Base-by-base conservation (phyloP, 2,888 invertebrate species). In the Nematopogon swammerdamellus region DNA sequence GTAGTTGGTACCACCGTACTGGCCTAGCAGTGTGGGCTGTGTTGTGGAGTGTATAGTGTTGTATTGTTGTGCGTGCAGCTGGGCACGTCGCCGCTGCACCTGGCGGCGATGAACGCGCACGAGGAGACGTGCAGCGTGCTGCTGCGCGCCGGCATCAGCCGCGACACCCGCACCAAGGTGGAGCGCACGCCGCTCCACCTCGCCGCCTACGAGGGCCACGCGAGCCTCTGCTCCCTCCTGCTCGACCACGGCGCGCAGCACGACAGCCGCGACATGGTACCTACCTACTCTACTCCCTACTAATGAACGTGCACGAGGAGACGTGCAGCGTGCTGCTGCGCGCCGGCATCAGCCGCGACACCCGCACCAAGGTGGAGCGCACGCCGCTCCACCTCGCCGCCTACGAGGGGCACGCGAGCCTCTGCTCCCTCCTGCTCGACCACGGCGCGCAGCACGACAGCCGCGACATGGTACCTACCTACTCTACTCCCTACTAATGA, bases 141-240 rank as follows among this genome's bases (percentile, higher is more conserved):
- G 53, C 76, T 96, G 51, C 81, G 89, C 54, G 92, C 94, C 17
- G 96, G 95, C 50, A 91, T 93, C 56, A 90, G 91, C 49, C 85
- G 91, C 57, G 95, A 96, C 80, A 88, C 92, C 1, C 83, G 92
- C 61, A 96, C 93, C 20, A 97, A 97, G 81, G 92, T 94, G 60
- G 95, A 95, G 65, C 84, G 93, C 60, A 95, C 96, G 18, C 92
- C 96, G 25, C 73, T 97, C 56, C 96, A 97, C 74, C 84, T 94
- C 65, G 95, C 95, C 30, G 88, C 91, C 2, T 88, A 87, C 63
- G 91, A 89, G 60, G 96, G 95, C 0, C 90, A 95, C 70, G 73
- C 84, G 50, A 80, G 82, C 53, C 88, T 93, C n/a, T n/a, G 58
- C 89, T 89, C 10, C n/a, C 82, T 85, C 58, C 61, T 95, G 56